Evolutionary conservation across 2,113 vertebrate genomes (phyloP).

Genomic region (Todiramphus saurophagus): DNA sequence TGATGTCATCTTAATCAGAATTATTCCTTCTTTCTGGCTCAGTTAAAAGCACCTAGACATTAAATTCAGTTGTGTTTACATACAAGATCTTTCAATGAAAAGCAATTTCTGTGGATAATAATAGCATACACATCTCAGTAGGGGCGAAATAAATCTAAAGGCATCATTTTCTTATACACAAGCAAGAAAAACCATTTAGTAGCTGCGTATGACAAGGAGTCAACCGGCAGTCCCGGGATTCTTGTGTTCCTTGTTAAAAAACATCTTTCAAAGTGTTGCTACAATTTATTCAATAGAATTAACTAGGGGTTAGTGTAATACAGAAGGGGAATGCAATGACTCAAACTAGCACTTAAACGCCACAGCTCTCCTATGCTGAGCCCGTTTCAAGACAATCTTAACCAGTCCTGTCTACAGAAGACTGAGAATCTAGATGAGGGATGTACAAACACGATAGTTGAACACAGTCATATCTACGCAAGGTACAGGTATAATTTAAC

Average conservation of each 20-base stretch:
- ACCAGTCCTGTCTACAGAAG: not conserved
- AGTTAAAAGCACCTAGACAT: not conserved
- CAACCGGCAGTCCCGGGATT: not conserved
- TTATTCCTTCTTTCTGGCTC: not conserved
- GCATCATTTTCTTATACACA: not conserved
- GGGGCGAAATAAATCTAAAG: not conserved
- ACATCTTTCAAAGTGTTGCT: not conserved
- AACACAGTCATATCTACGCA: not conserved
- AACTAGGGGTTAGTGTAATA: not conserved
- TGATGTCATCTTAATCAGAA: not conserved
- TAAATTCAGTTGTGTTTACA: not conserved
- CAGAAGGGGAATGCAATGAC: not conserved
- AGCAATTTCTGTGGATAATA: not conserved
- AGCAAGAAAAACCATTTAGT: not conserved
- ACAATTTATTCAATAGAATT: not conserved
- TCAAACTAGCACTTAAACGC: not conserved
- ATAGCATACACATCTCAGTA: not conserved
- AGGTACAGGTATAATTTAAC: not conserved
- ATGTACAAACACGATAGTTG: not conserved
- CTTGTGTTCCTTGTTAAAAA: not conserved
- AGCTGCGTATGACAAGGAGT: not conserved
- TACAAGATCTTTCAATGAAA: not conserved
- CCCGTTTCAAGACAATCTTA: not conserved
- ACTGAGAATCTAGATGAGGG: not conserved
- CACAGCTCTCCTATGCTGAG: not conserved